A percentile compares a stretch with the other conserved stretches of the same genome.
Conservation (phyloP, 2,797 vertebrate genomes). For the Microhierax caerulescens region DNA sequence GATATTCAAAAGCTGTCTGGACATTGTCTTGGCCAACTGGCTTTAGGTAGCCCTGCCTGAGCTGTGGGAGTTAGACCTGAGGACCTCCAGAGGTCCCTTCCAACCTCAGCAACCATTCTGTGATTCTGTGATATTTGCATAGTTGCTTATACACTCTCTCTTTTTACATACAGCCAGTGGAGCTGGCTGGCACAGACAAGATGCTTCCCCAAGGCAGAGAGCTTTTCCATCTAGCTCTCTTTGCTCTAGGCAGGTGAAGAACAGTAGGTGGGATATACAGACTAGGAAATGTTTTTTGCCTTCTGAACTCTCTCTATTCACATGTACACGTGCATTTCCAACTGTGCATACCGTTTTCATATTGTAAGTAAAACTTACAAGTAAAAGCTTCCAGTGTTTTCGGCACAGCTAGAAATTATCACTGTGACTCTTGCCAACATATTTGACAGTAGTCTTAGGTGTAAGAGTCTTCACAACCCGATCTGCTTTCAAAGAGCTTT, state of each 20-base stretch:
- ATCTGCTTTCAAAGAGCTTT: background rate
- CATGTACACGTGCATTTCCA: background rate
- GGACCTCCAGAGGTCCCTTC: background rate
- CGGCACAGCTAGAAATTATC: background rate
- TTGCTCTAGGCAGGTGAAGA: background rate
- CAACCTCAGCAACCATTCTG: background rate
- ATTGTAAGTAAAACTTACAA: background rate
- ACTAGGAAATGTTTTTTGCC: background rate
- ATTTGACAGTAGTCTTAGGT: background rate
- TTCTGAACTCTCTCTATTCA: background rate
- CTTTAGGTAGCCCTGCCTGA: background rate
- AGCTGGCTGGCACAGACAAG: background rate
- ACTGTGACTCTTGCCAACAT: background rate
- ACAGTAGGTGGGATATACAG: background rate
- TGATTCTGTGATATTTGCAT: background rate
- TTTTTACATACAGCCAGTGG: background rate
- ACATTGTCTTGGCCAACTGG: background rate
- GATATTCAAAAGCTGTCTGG: background rate
- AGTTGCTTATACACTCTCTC: background rate
- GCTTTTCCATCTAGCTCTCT: background rate
- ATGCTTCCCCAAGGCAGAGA: background rate
- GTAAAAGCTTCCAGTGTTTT: background rate
- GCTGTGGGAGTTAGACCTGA: background rate
- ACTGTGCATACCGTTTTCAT: background rate
- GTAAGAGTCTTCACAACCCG: background rate